Evolutionary conservation across 2,113 vertebrate genomes (phyloP), one percentile per base, ranked within the genome.

Genomic region (Polypterus bichir): DNA sequence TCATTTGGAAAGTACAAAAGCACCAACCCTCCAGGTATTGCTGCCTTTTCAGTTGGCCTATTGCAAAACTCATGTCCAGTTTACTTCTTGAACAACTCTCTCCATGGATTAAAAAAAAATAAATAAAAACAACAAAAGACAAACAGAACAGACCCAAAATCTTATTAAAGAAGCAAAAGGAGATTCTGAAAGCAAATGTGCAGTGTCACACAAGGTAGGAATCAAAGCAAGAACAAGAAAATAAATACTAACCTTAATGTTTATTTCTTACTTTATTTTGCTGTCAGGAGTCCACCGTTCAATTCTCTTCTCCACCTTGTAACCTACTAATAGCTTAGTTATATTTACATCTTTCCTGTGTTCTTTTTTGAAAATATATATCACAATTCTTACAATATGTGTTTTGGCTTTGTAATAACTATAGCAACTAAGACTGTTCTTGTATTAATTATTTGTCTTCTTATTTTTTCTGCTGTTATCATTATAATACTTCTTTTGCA

Each of bases 191-290:
- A 27, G 1, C 27, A 27, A 27, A 27, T 27, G 27, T 27, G 27
- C 27, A 27, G 27, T 27, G 27, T 27, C 27, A 27, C 27, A 27
- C 27, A 55, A 55, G 4, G 54, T 74, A 74, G 77, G 76, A 76
- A 78, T 83, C 78, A 79, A 76, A 69, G 75, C 54, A 73, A 67
- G 65, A 80, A 69, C 78, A 57, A 71, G 5, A 68, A 76, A 76
- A 62, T 66, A 66, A 69, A 70, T 82, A 88, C 86, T 85, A 77
- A 88, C 86, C 86, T 88, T 83, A 73, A 79, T 80, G 68, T 76
- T 77, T 76, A 70, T 74, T 70, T 69, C 56, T 70, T 70, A 74
- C 62, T 78, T 63, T 74, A 56, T 70, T 66, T 27, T 27, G 27
- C 27, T 27, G 53, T 57, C 60, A 79, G 73, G 80, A 27, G 81